Evolutionary conservation across 2,888 invertebrate species (phyloP), one percentile per base, ranked within the genome.

Genomic region (Agapetus fuscipes): DNA sequence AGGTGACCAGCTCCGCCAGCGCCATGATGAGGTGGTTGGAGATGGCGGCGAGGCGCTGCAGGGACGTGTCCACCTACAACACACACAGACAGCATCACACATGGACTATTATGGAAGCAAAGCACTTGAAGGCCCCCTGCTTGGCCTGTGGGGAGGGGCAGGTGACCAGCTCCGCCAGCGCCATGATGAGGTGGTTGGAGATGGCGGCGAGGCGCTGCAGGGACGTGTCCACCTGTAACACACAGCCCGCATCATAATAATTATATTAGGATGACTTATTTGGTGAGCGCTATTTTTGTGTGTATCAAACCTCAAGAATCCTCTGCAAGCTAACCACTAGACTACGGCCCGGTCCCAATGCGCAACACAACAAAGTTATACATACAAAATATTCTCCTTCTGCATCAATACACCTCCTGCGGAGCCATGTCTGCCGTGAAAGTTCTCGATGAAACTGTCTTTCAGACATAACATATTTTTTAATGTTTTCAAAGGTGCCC

Each of bases 11-110:
- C 54, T 87, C 83, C 2, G 88, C 81, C 30, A 94, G 64, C 1
- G 88, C 87, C 36, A 76, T 78, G 58, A 94, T 86, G 47, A 93
- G 68, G 61, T 93, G 91, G 62, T 94, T 91, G 17, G 91, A 91
- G 53, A 91, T 90, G 11, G 90, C 85, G 3, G 93, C 91, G 50
- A 87, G 71, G 50, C 84, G 74, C 62, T 95, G 94, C 3, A 95
- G 69, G 36, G 86, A 82, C 15, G 85, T 84, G 61, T 93, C 89
- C 33, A 88, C 71, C 72, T 72, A 49, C 37, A 43, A 50, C 43
- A 42, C 32, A 27, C 5, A 6, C 20, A 20, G 9, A 6, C 9
- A 20, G 20, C 9, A n/a, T 20, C 4, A 20, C 20, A 9, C 4
- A 20, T 6, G 9, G 20, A 20, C 20, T 9, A 9, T 20, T 6